Percentiles rank a stretch among this genome's conserved stretches.
These are phyloP conservation scores for Ctenodactylus gundi DNA, from an alignment of 2,113 vertebrate species.

Conservation along the genomic window DNA sequence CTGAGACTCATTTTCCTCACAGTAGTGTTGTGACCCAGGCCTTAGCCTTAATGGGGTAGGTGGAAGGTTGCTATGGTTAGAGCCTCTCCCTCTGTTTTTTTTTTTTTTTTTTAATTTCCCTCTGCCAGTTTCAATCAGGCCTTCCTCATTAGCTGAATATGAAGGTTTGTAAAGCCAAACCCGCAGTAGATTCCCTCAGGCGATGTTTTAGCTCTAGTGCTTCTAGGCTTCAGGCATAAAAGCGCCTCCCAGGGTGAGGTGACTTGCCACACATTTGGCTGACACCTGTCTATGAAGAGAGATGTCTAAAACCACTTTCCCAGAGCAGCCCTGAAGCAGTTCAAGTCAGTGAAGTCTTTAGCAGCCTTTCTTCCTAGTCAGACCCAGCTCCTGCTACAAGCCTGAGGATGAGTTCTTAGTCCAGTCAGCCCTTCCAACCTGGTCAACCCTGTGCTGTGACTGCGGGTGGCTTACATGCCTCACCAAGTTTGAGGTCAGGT, in stretches of 20 bases:
- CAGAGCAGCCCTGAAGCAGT: constrained; percentile 48
- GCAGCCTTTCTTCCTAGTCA: constrained; percentile 15
- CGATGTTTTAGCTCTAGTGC: constrained; percentile 45
- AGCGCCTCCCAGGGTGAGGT: constrained; percentile 36
- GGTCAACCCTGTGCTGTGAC: constrained; percentile 20
- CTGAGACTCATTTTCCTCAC: constrained; percentile 33
- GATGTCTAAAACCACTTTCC: constrained; percentile 39
- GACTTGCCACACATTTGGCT: constrained; percentile 39
- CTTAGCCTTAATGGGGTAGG: background rate
- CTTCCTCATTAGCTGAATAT: constrained; percentile 60
- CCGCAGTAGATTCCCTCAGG: constrained; percentile 25
- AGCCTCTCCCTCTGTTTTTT: background rate
- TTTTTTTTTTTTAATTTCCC: constrained; percentile 29
- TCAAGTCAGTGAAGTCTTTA: constrained; percentile 3
- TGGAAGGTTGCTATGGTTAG: background rate
- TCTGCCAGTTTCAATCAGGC: constrained; percentile 3
- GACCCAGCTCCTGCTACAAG: background rate
- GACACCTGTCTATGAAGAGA: constrained; percentile 57
- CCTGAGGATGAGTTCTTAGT: background rate
- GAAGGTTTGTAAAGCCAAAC: constrained; percentile 36
- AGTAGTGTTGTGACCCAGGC: background rate
- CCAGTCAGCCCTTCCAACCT: constrained; percentile 10
- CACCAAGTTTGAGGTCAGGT: constrained; percentile 7
- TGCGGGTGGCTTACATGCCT: background rate
- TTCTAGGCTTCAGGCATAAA: constrained; percentile 50